phyloP scores from a whole-genome alignment of 1,140 invertebrate genomes.

The Lineus longissimus region DNA sequence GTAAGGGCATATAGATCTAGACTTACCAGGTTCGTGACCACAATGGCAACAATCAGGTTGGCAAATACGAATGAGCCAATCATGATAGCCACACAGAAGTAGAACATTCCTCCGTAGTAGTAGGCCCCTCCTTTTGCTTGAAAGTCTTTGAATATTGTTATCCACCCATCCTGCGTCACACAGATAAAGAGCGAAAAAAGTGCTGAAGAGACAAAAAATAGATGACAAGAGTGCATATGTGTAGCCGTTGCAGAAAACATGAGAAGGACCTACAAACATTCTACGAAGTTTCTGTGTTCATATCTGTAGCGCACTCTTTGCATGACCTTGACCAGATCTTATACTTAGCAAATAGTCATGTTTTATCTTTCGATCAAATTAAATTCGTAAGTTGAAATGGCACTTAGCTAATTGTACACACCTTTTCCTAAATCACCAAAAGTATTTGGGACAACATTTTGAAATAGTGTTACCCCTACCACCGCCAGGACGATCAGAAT shows the following conservation, averaged over 20 bases:
- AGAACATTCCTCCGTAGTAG: constrained; percentile 12
- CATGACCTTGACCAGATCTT: too few relatives aligned
- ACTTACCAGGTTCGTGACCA: constrained; percentile 31
- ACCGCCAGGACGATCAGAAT: constrained; percentile 32
- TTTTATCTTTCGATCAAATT: too few relatives aligned
- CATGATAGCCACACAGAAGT: constrained; percentile 28
- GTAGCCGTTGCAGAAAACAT: too few relatives aligned
- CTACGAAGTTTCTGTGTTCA: too few relatives aligned
- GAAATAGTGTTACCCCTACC: constrained; percentile 32
- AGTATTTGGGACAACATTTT: constrained; percentile 13
- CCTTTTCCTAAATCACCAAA: constrained; percentile 25
- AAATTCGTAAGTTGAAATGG: too few relatives aligned
- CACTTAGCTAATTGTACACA: too few relatives aligned
- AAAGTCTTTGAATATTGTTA: constrained; percentile 19
- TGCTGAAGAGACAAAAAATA: constrained; percentile 14
- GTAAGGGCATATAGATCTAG: too few relatives aligned
- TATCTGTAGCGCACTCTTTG: too few relatives aligned
- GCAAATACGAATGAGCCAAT: constrained; percentile 36
- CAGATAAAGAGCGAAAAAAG: constrained; percentile 37
- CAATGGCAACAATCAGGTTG: constrained; percentile 38
- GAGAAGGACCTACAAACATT: too few relatives aligned
- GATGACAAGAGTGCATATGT: background rate
- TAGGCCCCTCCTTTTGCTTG: constrained; percentile 9
- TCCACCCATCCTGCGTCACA: constrained; percentile 37
- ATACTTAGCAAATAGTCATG: too few relatives aligned